phyloP scores from a whole-genome alignment of 2,888 invertebrate genomes.

The Peribatodes rhomboidaria region DNA sequence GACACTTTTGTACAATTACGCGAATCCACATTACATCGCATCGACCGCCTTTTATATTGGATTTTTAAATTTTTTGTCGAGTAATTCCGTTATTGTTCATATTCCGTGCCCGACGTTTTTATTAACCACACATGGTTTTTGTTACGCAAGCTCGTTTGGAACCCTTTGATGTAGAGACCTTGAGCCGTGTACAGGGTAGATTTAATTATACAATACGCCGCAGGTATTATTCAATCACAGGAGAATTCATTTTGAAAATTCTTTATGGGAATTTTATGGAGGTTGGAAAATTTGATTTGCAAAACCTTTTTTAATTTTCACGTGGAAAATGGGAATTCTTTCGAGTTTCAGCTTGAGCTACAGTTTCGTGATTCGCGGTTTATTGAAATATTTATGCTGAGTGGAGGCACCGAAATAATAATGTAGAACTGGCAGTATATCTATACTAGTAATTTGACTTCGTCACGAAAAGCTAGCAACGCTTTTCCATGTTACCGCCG shows the following conservation, averaged over 20 bases:
- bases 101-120: constrained; percentile 39
- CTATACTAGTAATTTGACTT: constrained; percentile 5
- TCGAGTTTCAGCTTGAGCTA: neutral
- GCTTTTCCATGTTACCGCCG: neutral
- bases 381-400: constrained; percentile 3
- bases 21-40: constrained; percentile 51
- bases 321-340: constrained; percentile 11
- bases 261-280: constrained; percentile 27
- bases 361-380: neutral
- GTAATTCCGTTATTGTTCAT: constrained; percentile 60
- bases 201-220: constrained; percentile 31
- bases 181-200: neutral
- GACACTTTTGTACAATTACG: constrained; percentile 52
- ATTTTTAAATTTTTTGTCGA: constrained; percentile 56
- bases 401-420: neutral
- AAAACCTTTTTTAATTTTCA: constrained; percentile 31
- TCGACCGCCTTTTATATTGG: constrained; percentile 45
- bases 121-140: constrained; percentile 40
- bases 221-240: constrained; percentile 24
- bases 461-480: constrained; percentile 5
- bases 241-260: constrained; percentile 18
- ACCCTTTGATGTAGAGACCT: constrained; percentile 31
- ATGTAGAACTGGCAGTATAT: neutral
- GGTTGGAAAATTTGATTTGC: constrained; percentile 34
- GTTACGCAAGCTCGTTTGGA: constrained; percentile 38